Evolutionary conservation across 2,888 invertebrate species (phyloP), one percentile per base, ranked within the genome.

Genomic region (Aproaerema taeniolella): DNA sequence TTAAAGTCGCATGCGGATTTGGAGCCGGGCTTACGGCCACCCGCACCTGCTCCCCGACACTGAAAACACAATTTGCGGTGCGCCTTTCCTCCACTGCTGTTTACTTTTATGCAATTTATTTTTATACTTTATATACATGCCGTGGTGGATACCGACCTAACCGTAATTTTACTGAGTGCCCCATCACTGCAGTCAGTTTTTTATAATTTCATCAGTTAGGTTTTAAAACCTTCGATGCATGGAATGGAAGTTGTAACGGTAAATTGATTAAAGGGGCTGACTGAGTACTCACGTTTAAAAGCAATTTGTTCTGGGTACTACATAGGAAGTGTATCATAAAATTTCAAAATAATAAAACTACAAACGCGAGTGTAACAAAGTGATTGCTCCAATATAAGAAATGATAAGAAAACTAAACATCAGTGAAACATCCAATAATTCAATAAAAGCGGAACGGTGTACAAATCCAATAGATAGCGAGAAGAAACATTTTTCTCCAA

Each of bases 1-100:
- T 85, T 77, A 81, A 82, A 85, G 77, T 79, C 74, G 70, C 61
- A 67, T 70, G 67, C 72, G 78, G 80, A 79, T 80, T 80, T 74
- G 42, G 64, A 71, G 70, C 68, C 58, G 54, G 54, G 79, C 78
- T 80, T 73, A 79, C 71, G 73, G 66, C 64, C 53, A 54, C 48
- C 51, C 59, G 66, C 81, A 82, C 80, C 81, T 81, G 83, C 76
- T 60, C 57, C 61, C 67, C 52, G 46, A 52, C 63, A 67, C 64
- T 76, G 77, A 67, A 74, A 81, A 79, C 68, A 77, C 75, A 76
- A 79, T 80, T 79, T 80, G 77, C 67, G 76, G 75, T 50, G 47
- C 62, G 70, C 67, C 72, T 72, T 76, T 73, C 72, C 72, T 72
- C 61, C 26, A 9, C 64, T 58, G 53, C 50, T 74, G 71, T 78